These are phyloP conservation scores for Callinectes sapidus DNA, from an alignment of 2,888 invertebrate genomes.

Conservation along the genomic window DNA sequence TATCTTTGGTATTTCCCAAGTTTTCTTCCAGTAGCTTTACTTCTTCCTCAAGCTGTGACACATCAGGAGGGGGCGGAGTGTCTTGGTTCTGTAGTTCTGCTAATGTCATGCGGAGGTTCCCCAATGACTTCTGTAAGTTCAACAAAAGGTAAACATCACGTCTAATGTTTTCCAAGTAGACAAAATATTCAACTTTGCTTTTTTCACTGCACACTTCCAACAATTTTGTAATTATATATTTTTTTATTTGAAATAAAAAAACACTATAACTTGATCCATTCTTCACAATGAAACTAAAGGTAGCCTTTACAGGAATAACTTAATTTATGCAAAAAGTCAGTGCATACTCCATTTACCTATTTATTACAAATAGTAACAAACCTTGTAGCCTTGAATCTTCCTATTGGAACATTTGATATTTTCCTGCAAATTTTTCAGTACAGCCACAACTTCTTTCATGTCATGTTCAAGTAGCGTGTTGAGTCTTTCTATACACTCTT, in stretches of 20 bases:
- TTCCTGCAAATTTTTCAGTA: neutral
- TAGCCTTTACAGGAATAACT: too few relatives aligned
- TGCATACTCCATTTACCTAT: too few relatives aligned
- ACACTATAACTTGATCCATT: neutral
- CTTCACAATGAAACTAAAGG: neutral
- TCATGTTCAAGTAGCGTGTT: neutral
- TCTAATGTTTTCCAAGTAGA: neutral
- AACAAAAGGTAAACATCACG: neutral
- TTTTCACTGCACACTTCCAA: neutral
- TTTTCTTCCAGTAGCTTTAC: neutral
- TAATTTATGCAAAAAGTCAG: neutral
- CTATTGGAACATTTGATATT: neutral
- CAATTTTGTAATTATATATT: neutral
- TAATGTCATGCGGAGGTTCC: neutral
- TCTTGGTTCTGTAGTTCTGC: conserved; percentile 24
- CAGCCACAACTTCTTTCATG: neutral
- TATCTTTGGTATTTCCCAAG: neutral
- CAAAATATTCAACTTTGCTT: neutral
- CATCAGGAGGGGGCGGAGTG: conserved; percentile 15
- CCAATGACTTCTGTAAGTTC: neutral
- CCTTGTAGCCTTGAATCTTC: neutral
- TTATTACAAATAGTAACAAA: neutral
- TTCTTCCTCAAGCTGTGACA: conserved; percentile 41
- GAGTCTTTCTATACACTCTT: neutral
- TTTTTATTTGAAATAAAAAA: neutral